Conservation (phyloP, 2,797 vertebrate species). For the Mormyrus hasselquistii region DNA sequence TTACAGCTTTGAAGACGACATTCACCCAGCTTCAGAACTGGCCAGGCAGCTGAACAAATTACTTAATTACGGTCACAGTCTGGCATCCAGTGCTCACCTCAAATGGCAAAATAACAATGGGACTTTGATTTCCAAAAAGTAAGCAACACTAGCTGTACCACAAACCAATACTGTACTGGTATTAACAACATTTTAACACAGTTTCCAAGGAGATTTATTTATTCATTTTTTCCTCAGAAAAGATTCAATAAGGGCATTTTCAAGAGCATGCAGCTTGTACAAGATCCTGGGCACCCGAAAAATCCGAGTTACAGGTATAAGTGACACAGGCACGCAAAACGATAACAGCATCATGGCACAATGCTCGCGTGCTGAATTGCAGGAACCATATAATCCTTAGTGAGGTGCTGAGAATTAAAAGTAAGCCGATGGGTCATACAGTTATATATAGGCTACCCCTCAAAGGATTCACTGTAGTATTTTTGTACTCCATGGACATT, state of each 20-base stretch:
- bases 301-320: background rate
- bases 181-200: background rate
- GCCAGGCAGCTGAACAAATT: slow-evolving; percentile 16
- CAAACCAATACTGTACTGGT: background rate
- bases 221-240: background rate
- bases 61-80: slow-evolving; percentile 2
- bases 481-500: slow-evolving; percentile 11
- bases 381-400: background rate
- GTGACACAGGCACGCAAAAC: background rate
- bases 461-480: slow-evolving; percentile 12
- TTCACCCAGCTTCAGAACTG: slow-evolving; percentile 13
- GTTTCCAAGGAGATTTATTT: background rate
- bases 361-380: background rate
- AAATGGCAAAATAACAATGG: slow-evolving; percentile 16
- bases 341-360: background rate
- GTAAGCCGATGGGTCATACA: background rate
- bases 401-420: background rate
- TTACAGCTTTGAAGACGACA: slow-evolving; percentile 22
- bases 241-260: background rate
- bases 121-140: slow-evolving; percentile 5
- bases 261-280: background rate
- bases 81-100: background rate
- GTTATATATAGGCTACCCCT: background rate
- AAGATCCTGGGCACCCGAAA: background rate
- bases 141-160: background rate